Evolutionary conservation across 2,888 invertebrate genomes (phyloP).

Genomic region (Panzeria rudis): DNA sequence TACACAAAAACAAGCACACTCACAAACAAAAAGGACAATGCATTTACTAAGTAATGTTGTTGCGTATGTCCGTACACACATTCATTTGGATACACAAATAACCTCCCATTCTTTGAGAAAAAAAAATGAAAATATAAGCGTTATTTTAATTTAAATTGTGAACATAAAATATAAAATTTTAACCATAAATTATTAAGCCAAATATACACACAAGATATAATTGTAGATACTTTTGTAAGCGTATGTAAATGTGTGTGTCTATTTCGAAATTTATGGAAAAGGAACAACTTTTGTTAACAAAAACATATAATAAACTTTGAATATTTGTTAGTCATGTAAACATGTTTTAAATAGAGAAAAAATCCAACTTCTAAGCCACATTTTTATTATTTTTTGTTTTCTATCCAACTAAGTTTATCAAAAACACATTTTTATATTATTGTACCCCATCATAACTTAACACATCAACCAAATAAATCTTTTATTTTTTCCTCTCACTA

Average conservation of each 20-base stretch:
- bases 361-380: constrained; percentile 50
- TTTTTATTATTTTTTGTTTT: constrained; percentile 34
- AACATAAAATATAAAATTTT: constrained; percentile 69
- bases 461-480: constrained; percentile 81
- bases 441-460: constrained; percentile 77
- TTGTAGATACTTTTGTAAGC: background rate
- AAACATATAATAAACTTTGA: constrained; percentile 58
- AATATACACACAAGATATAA: constrained; percentile 26
- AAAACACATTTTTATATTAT: constrained; percentile 77
- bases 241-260: constrained; percentile 16
- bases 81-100: background rate
- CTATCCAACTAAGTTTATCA: constrained; percentile 79
- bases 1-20: constrained; percentile 7
- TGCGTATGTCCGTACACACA: background rate
- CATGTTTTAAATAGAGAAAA: constrained; percentile 70
- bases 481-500: constrained; percentile 31
- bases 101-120: background rate
- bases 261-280: background rate
- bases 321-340: constrained; percentile 72
- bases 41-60: constrained; percentile 27
- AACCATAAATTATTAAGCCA: constrained; percentile 66
- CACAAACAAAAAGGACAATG: constrained; percentile 20
- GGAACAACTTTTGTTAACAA: constrained; percentile 53
- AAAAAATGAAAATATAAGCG: constrained; percentile 32
- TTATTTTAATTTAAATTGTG: constrained; percentile 69